Conservation (phyloP, 1,140 invertebrate species). For the Nymphalis io region DNA sequence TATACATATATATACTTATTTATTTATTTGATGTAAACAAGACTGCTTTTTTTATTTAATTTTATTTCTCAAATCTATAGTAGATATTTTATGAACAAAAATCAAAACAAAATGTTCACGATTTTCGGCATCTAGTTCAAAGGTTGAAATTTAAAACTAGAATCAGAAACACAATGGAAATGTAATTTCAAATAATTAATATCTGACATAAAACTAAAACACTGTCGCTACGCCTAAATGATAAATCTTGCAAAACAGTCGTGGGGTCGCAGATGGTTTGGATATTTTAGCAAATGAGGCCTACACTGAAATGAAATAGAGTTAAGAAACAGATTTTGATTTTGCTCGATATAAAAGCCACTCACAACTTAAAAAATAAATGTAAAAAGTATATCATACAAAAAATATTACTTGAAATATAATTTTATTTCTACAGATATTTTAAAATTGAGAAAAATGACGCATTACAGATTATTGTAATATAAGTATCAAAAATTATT, state of each 20-base stretch:
- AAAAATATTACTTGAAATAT: no score
- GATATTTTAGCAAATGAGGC: slow-evolving; percentile 72
- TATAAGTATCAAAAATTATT: no score
- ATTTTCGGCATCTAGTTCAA: neutral
- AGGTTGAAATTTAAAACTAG: slow-evolving; percentile 3
- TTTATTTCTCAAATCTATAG: no score
- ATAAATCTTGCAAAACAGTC: slow-evolving; percentile 65
- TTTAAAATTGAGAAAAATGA: no score
- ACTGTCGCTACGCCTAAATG: slow-evolving; percentile 49
- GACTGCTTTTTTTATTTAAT: no score
- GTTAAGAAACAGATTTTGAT: neutral
- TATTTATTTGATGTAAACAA: no score
- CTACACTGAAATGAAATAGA: slow-evolving; percentile 6
- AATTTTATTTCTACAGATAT: no score
- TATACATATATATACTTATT: no score
- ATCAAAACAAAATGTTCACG: neutral
- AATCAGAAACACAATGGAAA: slow-evolving; percentile 20
- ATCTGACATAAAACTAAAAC: slow-evolving; percentile 40
- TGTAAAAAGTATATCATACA: no score
- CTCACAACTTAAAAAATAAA: neutral
- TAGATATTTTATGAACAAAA: neutral
- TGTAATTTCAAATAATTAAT: slow-evolving; percentile 34
- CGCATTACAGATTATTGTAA: no score
- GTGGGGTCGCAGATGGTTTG: slow-evolving; percentile 63
- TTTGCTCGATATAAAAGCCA: no score